Percentiles rank a stretch among this genome's conserved stretches.
Conservation (phyloP, 2,113 vertebrate species). For the Procavia capensis region DNA sequence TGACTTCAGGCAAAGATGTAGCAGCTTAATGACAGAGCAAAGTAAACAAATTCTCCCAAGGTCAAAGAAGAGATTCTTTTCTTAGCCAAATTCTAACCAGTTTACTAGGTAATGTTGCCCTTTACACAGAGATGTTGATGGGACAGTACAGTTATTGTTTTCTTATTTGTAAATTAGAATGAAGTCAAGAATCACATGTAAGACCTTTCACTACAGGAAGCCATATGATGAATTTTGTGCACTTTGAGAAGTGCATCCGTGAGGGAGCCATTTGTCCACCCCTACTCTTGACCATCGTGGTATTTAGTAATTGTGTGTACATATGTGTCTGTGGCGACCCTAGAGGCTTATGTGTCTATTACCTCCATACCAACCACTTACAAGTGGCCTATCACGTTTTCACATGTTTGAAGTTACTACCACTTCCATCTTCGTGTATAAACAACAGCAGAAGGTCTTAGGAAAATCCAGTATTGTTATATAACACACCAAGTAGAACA, state of each 20-base stretch:
- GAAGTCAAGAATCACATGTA: background rate
- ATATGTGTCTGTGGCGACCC: too few relatives aligned
- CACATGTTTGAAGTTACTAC: background rate
- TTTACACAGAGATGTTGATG: background rate
- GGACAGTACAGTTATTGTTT: background rate
- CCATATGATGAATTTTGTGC: background rate
- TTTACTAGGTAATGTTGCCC: background rate
- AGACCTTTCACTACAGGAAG: background rate
- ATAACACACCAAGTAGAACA: background rate
- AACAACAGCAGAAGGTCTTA: rapidly evolving
- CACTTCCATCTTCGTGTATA: background rate
- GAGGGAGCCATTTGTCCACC: background rate
- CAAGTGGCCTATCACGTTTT: background rate
- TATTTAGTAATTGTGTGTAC: background rate
- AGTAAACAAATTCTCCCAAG: background rate
- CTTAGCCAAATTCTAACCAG: background rate
- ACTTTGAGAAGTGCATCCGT: background rate
- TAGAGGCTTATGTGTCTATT: background rate
- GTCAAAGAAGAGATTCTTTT: background rate
- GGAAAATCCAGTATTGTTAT: background rate
- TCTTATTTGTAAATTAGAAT: background rate
- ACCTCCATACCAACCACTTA: rapidly evolving
- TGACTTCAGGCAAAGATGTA: background rate
- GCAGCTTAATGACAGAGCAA: background rate
- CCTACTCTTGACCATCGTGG: background rate